phyloP scores from a whole-genome alignment of 2,888 invertebrate genomes.

The Tanypteryx hageni region DNA sequence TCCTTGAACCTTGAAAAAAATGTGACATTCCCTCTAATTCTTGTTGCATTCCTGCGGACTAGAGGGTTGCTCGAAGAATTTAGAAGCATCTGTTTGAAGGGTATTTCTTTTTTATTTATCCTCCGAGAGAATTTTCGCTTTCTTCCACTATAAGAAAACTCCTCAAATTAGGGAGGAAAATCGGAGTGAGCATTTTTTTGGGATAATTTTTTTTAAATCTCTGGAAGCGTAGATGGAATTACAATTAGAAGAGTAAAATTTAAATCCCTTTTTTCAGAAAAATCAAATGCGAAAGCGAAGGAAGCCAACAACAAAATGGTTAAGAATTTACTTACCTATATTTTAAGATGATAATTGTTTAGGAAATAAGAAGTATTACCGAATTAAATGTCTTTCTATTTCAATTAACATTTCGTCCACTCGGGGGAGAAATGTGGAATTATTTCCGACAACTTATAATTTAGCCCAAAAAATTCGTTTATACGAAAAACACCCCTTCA shows the following conservation, averaged over 20 bases:
- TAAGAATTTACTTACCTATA: background rate
- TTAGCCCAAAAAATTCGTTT: no score
- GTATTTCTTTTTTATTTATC: background rate
- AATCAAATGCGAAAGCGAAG: background rate
- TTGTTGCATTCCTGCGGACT: background rate
- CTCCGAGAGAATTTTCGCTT: background rate
- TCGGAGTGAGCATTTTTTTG: background rate
- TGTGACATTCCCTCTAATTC: constrained; percentile 7
- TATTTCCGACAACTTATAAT: no score
- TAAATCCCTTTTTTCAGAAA: background rate
- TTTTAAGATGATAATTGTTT: no score
- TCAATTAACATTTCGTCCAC: no score
- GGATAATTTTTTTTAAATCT: background rate
- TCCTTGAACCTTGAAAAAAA: background rate
- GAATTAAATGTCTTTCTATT: no score
- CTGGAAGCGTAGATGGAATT: background rate
- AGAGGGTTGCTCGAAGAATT: constrained; percentile 7
- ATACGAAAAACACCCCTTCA: no score
- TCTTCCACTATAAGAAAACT: background rate
- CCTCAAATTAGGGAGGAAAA: background rate
- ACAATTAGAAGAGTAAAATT: background rate
- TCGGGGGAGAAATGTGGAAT: no score
- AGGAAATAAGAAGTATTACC: no score
- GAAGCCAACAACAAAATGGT: background rate
- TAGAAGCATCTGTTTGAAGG: constrained; percentile 24